Conservation (phyloP, 2,797 vertebrate species). For the Toxotes lorentzi region DNA sequence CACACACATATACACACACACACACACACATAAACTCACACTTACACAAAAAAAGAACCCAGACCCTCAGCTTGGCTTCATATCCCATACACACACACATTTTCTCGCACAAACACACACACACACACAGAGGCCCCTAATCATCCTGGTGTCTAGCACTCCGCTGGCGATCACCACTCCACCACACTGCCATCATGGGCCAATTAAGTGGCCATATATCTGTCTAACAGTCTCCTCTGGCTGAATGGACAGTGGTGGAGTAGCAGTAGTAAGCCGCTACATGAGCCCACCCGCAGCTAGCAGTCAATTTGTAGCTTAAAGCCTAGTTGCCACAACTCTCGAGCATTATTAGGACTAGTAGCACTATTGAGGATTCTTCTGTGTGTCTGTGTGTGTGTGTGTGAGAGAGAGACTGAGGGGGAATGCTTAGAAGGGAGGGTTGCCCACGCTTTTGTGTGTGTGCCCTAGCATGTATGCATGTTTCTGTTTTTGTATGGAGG, state of each 20-base stretch:
- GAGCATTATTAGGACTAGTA: conserved; percentile 80
- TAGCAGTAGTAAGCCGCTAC: conserved; percentile 74
- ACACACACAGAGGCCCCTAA: conserved; percentile 79
- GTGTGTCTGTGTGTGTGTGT: conserved; percentile 47
- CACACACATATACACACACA: conserved; percentile 47
- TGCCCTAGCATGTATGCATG: conserved; percentile 20
- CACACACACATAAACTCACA: conserved; percentile 25
- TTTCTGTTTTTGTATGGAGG: conserved; percentile 31
- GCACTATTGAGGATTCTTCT: conserved; percentile 74
- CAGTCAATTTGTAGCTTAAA: conserved; percentile 85
- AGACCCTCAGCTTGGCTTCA: conserved; percentile 54
- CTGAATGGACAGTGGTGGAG: conserved; percentile 80
- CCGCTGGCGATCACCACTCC: conserved; percentile 85
- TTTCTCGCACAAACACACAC: conserved; percentile 21
- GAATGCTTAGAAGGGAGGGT: conserved; percentile 19
- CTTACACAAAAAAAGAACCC: conserved; percentile 48
- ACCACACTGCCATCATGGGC: conserved; percentile 86
- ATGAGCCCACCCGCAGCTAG: conserved; percentile 75
- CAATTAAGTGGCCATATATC: conserved; percentile 89
- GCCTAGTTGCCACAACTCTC: conserved; percentile 81
- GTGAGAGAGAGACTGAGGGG: conserved; percentile 8
- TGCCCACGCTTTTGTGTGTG: conserved; percentile 41
- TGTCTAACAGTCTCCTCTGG: conserved; percentile 82
- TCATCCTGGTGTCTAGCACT: conserved; percentile 86
- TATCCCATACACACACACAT: conserved; percentile 36